Evolutionary conservation across 2,113 vertebrate genomes (phyloP), one percentile per base, ranked within the genome.

Genomic region (Cheirogaleus medius): DNA sequence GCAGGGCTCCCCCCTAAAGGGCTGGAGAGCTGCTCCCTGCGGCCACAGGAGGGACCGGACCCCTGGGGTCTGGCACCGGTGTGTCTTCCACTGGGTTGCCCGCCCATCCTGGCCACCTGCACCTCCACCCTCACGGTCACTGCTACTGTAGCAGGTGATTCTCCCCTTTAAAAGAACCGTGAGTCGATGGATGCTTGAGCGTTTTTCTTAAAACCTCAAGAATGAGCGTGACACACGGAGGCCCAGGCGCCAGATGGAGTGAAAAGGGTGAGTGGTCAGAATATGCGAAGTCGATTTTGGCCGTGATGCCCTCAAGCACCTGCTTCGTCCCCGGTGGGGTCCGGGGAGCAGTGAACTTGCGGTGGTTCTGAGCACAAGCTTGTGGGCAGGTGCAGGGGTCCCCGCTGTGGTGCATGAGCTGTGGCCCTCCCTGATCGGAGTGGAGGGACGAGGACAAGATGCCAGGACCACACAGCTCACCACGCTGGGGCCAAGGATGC

Each of bases 61-160:
- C 8, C 32, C 49, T 21, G 27, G 74, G n/a, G 14, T 56, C 27
- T 9, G 21, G 54, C 20, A 29, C 27, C 37, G 4, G 2, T 0
- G 18, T 10, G 17, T 37, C 23, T 63, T 13, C 37, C 17, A 0
- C 4, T 3, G 2, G 23, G 0, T 39, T 34, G 32, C 11, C 8
- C 1, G 1, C 25, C 8, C 56, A 0, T 8, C n/a, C 85, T 1
- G 20, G 8, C 39, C 23, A 1, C 10, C 37, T 47, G 39, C 1
- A 2, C 15, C 29, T 4, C 23, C 7, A 1, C 11, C 47, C 39
- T 0, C 32, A 2, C 0, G 1, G 44, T 27, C 63, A 0, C 15
- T 3, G 78, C 1, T 2, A 3, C 44, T 29, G 4, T 2, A 34
- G 4, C 0, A 5, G 13, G 4, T 3, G n/a, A 23, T 1, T 37